A percentile compares a stretch with the other conserved stretches of the same genome.
These are phyloP conservation scores for Hapalemur alaotrensis DNA, from an alignment of 2,797 vertebrate genomes.

Conservation along the genomic window DNA sequence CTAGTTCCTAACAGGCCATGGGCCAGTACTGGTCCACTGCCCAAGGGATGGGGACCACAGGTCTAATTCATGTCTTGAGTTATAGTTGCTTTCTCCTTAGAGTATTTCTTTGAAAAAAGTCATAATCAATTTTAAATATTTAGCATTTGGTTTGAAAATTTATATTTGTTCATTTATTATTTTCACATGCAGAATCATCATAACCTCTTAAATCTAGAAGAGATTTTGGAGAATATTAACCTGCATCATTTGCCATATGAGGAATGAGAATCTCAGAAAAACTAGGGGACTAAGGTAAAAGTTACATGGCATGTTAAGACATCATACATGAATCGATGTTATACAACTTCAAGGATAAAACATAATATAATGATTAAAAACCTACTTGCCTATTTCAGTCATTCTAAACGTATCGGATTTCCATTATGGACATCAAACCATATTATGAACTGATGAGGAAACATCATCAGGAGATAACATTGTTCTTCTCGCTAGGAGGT, in stretches of 20 bases:
- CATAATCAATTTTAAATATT: not conserved
- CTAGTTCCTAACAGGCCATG: too few species aligned
- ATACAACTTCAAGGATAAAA: not conserved
- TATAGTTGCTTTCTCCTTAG: not conserved
- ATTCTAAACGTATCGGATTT: not conserved
- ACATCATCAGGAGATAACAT: not conserved
- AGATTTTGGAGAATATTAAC: not conserved
- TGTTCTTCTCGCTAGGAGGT: not conserved
- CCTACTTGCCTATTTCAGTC: not conserved
- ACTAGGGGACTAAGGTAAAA: not conserved
- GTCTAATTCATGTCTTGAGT: not conserved
- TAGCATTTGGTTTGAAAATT: not conserved
- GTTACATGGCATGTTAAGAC: not conserved
- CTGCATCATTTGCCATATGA: not conserved
- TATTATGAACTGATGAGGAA: slow-evolving; percentile 6
- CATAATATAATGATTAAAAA: not conserved
- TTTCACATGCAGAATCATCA: not conserved
- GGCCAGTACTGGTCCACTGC: too few species aligned
- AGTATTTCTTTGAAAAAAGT: not conserved
- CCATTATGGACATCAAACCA: not conserved
- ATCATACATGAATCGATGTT: not conserved
- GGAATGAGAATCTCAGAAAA: not conserved
- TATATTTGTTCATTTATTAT: not conserved
- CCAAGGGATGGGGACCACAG: too few species aligned
- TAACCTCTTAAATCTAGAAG: not conserved